phyloP scores from a whole-genome alignment of 2,797 vertebrate genomes.

The Fistularia tabacaria region DNA sequence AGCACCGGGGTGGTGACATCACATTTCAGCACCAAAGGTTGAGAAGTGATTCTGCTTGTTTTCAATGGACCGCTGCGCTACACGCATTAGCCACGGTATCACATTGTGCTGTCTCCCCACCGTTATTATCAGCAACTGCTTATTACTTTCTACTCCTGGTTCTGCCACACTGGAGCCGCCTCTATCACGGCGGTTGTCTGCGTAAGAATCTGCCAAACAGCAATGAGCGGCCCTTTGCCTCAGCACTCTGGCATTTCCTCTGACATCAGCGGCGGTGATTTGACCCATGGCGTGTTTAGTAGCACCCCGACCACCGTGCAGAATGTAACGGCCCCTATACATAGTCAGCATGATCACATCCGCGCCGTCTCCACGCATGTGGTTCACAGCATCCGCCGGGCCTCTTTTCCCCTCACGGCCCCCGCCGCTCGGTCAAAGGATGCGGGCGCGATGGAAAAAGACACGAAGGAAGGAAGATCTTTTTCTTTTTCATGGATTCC shows the following conservation, averaged over 20 bases:
- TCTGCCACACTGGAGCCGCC: constrained; percentile 24
- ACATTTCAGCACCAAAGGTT: constrained; percentile 1
- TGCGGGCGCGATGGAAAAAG: constrained; percentile 10
- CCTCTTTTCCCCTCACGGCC: constrained; percentile 3
- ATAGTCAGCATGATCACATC: constrained; percentile 22
- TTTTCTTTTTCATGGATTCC: no score
- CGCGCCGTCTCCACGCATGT: constrained; percentile 8
- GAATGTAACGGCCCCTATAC: constrained; percentile 32
- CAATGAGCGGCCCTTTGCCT: constrained; percentile 51
- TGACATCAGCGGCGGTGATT: constrained; percentile 60
- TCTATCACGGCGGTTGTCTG: constrained; percentile 44
- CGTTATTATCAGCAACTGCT: constrained; percentile 21
- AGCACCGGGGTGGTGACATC: not conserved
- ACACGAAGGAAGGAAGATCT: no score
- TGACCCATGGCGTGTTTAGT: constrained; percentile 42
- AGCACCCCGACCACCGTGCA: constrained; percentile 4
- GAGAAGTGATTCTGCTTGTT: no score
- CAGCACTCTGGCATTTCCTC: constrained; percentile 69
- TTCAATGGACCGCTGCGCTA: not conserved
- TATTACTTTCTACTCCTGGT: constrained; percentile 20
- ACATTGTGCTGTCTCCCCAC: not conserved
- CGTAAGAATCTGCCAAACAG: constrained; percentile 46
- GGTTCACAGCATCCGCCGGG: constrained; percentile 13
- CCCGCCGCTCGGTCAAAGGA: constrained; percentile 5
- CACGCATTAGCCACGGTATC: constrained; percentile 4